These are phyloP conservation scores for Stenodema calcarata DNA, from an alignment of 2,888 invertebrate genomes.

Conservation along the genomic window DNA sequence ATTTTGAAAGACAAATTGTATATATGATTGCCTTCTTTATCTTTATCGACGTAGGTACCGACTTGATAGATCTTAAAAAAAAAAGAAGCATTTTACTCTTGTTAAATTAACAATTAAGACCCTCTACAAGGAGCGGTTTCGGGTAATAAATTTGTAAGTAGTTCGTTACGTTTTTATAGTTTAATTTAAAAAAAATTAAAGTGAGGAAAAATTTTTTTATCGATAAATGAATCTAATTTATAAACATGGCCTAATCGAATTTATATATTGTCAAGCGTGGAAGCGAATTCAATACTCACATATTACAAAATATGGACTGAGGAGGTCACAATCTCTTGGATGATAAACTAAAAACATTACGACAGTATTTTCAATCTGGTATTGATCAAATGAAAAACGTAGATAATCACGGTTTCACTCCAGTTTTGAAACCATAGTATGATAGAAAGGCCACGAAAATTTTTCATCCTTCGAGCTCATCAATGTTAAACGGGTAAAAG, in stretches of 20 bases:
- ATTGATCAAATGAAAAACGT: neutral
- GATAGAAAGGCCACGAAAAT: neutral
- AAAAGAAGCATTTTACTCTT: neutral
- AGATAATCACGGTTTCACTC: neutral
- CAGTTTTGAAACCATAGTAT: neutral
- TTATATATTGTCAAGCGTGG: neutral
- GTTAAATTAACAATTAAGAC: neutral
- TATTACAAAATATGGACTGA: neutral
- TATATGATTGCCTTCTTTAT: slow-evolving; percentile 28
- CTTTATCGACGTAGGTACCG: neutral
- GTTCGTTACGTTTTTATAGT: slow-evolving; percentile 23
- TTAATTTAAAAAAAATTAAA: neutral
- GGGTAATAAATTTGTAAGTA: slow-evolving; percentile 26
- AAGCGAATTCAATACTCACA: neutral
- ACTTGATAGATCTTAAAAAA: slow-evolving; percentile 14
- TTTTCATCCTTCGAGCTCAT: slow-evolving; percentile 38
- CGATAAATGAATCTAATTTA: slow-evolving; percentile 12
- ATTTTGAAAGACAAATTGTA: neutral
- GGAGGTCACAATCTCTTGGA: neutral
- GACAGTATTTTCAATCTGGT: neutral
- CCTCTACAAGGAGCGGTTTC: neutral
- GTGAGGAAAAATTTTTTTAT: neutral
- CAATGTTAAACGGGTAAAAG: slow-evolving; percentile 42
- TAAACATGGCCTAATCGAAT: slow-evolving; percentile 33
- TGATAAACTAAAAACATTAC: neutral